Base-by-base conservation (phyloP, 64 coral and sea anemone species). In the Orbicella faveolata region DNA sequence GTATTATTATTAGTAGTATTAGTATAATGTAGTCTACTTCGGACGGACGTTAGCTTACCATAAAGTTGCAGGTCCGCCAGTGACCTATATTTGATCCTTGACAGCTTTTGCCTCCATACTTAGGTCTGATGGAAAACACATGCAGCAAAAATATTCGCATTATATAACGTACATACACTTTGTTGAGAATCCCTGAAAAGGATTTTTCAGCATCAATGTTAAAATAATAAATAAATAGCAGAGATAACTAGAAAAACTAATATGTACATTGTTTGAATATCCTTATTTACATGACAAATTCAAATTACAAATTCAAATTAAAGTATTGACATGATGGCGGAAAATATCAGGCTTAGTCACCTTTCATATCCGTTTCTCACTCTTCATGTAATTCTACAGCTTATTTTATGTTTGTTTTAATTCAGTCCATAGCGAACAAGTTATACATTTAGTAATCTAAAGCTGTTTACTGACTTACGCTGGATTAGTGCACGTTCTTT, bases 401-500 rank as follows among this genome's bases (percentile, higher is more conserved):
- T 6, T 48, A 48, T 48, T 48, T 48, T 6, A 48, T 48, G 44
- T 48, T 48, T 48, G 44, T 4, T 48, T 48, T 48, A 6, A 6
- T 48, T 48, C 44, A 48, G 44, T 48, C 44, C 44, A 48, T 48
- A 48, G 44, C 2, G 44, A 48, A 48, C 2, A 48, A 48, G 44
- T 48, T 48, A 48, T 48, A 6, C 4, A 3, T 48, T 6, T 48
- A 48, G 44, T 48, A 48, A 48, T 48, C 4, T 59, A 59, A 59
- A 59, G 55, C 55, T 15, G 55, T 59, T 16, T 14, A 15, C 55
- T 36, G 23, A 44, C 89, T 73, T 57, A 90, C 89, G 13, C 18
- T 62, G 94, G 94, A 67, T 95, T 92, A 26, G 89, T 95, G 34
- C 94, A 95, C n/a, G 85, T 61, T 77, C 94, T 91, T 53, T 36